Percentiles rank a stretch among this genome's conserved stretches.
phyloP scores from a whole-genome alignment of 2,797 vertebrate species.

The Spondyliosoma cantharus region DNA sequence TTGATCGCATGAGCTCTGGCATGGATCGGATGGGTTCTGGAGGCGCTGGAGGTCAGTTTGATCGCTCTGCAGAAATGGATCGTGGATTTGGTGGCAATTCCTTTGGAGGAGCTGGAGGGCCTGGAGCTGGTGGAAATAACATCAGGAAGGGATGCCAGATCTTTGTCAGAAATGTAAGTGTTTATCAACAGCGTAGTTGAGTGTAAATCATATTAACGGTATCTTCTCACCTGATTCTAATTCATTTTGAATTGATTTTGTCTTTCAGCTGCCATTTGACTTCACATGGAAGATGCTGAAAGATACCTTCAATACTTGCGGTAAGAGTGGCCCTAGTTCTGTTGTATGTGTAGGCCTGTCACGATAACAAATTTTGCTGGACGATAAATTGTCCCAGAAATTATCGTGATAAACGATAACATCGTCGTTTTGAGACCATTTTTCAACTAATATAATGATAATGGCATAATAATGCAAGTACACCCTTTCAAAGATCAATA shows the following conservation, averaged over 20 bases:
- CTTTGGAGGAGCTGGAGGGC: conserved; percentile 90
- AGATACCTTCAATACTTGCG: conserved; percentile 96
- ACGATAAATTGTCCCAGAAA: no score
- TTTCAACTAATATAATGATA: no score
- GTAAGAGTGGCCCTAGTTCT: conserved; percentile 77
- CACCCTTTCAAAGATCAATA: no score
- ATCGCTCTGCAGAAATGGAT: conserved; percentile 93
- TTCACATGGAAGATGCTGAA: conserved; percentile 99
- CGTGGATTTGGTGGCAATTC: conserved; percentile 91
- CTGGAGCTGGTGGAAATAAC: conserved; percentile 85
- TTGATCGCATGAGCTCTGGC: conserved; percentile 84
- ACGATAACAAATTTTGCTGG: no score
- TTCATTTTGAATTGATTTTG: conserved; percentile 20
- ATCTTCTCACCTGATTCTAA: neutral
- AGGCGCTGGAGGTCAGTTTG: conserved; percentile 89
- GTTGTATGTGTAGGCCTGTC: neutral
- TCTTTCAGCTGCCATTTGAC: conserved; percentile 94
- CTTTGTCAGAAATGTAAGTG: conserved; percentile 97
- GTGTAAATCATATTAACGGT: neutral
- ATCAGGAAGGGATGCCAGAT: conserved; percentile 97
- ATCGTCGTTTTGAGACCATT: no score
- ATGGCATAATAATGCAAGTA: no score
- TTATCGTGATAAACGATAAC: no score
- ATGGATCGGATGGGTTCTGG: conserved; percentile 84
- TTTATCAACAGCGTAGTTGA: neutral